Evolutionary conservation across 2,113 vertebrate genomes (phyloP), one percentile per base, ranked within the genome.

Genomic region (Hepsetus odoe): DNA sequence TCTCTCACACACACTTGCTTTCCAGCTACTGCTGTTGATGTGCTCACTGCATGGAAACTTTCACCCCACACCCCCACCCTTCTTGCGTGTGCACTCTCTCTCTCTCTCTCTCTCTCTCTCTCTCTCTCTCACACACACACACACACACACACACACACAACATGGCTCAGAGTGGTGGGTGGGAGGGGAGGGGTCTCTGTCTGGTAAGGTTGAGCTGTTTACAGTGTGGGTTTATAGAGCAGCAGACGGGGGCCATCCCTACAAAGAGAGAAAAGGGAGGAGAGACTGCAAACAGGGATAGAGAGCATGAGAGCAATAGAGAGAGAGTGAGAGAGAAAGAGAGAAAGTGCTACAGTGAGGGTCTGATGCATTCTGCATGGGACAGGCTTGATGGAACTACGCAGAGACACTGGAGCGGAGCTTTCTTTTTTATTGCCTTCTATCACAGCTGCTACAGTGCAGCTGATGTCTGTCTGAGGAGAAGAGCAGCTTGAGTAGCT

Each of bases 161-260:
- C 35, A 28, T 74, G 56, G 56, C 68, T 59, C 70, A 59, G 80
- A 79, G 69, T 51, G 72, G 69, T 67, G 55, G 49, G 74, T 62
- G 79, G 66, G 75, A 71, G 65, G 78, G 83, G 84, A 80, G 86
- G 84, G 75, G 84, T 49, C 78, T 72, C 46, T 72, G 72, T 76
- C 72, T 66, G 82, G 24, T 78, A 80, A 80, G 77, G 82, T 59
- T 83, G 83, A 85, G 83, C 82, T 78, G 77, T 83, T 70, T 81
- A 83, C 85, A 74, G 83, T 77, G 74, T 79, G 70, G 82, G 79
- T 82, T 84, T 84, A 80, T 76, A 83, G 85, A 82, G 74, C 70
- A 81, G 82, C 79, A 86, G 82, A 82, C 79, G 53, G 80, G 80
- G 84, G 80, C 72, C 7, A 79, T 80, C 76, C 58, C 80, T 79